Evolutionary conservation across 92 coral and sea anemone genomes (phyloP).

Genomic region (Palythoa heliodiscus): DNA sequence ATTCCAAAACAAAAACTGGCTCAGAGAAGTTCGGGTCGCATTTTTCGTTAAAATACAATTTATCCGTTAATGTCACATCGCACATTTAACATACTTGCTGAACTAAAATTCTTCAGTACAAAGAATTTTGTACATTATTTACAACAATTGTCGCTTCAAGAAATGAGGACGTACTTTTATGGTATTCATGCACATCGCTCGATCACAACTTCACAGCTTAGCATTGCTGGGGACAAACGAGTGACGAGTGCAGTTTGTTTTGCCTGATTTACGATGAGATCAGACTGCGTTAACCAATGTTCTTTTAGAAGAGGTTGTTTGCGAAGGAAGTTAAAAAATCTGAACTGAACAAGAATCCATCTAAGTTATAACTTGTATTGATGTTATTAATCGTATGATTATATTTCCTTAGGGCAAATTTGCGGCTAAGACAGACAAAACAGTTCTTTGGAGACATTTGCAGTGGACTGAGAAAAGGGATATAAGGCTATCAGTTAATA

Average conservation of each 20-base stretch:
- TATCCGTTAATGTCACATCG: background rate
- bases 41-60: background rate
- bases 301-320: background rate
- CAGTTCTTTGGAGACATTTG: background rate
- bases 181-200: background rate
- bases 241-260: background rate
- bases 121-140: background rate
- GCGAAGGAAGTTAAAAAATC: background rate
- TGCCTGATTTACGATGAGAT: background rate
- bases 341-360: background rate
- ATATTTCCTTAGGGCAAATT: constrained; percentile 28
- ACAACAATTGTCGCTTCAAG: background rate
- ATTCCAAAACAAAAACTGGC: background rate
- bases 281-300: background rate
- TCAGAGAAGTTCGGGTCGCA: background rate
- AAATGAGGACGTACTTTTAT: background rate
- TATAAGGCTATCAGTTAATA: background rate
- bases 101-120: background rate
- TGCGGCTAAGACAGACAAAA: background rate
- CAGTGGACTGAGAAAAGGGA: background rate
- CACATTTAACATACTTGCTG: background rate
- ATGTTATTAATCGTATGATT: constrained; percentile 8
- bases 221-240: constrained; percentile 2
- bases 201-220: background rate
- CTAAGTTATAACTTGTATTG: background rate